These are phyloP conservation scores for Asarcornis scutulata DNA, from an alignment of 2,113 vertebrate species.

Conservation along the genomic window DNA sequence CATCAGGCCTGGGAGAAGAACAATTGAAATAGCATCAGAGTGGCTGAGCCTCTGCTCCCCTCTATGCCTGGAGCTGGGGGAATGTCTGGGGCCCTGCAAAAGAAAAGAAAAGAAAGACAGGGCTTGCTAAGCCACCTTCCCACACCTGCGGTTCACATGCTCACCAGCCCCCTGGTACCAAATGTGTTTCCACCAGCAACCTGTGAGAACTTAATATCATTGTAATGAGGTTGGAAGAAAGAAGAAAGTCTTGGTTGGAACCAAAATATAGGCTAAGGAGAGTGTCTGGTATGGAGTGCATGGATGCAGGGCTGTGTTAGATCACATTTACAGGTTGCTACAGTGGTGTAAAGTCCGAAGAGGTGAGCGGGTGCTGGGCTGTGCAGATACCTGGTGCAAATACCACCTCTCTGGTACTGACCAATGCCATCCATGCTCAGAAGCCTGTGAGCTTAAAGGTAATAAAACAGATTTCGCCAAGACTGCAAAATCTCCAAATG, in stretches of 20 bases:
- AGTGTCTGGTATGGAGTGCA: neutral
- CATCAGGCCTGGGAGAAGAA: neutral
- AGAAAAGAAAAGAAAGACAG: neutral
- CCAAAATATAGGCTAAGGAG: neutral
- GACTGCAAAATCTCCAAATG: neutral
- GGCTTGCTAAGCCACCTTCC: neutral
- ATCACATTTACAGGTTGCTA: neutral
- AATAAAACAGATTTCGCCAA: neutral
- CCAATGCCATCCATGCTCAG: neutral
- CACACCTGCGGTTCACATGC: accelerated
- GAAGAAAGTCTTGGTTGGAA: neutral
- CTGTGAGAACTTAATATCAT: neutral
- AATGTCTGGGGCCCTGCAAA: neutral
- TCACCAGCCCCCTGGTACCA: neutral
- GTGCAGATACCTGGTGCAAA: accelerated
- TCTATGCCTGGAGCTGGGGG: neutral
- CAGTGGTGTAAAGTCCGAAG: neutral
- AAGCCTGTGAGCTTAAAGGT: neutral
- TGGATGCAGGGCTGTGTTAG: neutral
- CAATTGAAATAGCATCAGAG: neutral
- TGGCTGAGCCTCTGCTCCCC: neutral
- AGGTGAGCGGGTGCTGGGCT: accelerated
- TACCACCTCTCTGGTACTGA: neutral
- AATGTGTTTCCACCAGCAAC: neutral
- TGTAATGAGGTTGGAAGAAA: neutral